Conservation (phyloP, 2,888 invertebrate species). For the Campopleginae sp. region DNA sequence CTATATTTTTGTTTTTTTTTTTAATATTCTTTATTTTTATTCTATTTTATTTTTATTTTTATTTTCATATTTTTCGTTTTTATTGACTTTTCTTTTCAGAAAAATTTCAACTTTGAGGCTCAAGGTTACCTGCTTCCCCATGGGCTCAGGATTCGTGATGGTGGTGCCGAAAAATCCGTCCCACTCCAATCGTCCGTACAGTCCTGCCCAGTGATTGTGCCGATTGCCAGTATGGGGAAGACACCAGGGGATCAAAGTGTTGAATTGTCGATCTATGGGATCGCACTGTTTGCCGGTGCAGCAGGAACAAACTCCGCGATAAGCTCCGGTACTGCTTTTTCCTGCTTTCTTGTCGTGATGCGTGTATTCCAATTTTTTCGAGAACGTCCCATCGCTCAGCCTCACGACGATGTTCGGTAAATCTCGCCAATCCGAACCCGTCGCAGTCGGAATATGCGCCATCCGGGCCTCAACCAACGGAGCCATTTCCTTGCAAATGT, state of each 20-base stretch:
- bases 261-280: conserved; percentile 90
- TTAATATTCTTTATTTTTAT: too few species aligned
- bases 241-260: conserved; percentile 95
- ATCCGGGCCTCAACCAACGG: conserved; percentile 92
- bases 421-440: conserved; percentile 94
- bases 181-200: conserved; percentile 93
- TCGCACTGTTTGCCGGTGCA: conserved; percentile 88
- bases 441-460: conserved; percentile 89
- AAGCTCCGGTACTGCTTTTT: conserved; percentile 83
- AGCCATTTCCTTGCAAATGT: conserved; percentile 94
- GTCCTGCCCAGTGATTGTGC: conserved; percentile 94
- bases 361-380: conserved; percentile 87
- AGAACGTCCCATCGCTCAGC: conserved; percentile 89
- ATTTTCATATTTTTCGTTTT: too few species aligned
- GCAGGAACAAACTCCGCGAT: conserved; percentile 92
- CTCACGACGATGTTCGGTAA: conserved; percentile 91
- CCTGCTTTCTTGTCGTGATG: conserved; percentile 86
- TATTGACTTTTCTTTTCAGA: too few species aligned
- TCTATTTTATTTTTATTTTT: too few species aligned
- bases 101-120: too few species aligned
- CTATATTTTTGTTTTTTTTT: too few species aligned
- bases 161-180: conserved; percentile 94
- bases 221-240: conserved; percentile 94
- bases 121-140: conserved; percentile 91
- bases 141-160: conserved; percentile 94